Percentiles rank a stretch among this genome's conserved stretches.
phyloP scores from a whole-genome alignment of 2,113 vertebrate genomes.

The Ciconia stormi region DNA sequence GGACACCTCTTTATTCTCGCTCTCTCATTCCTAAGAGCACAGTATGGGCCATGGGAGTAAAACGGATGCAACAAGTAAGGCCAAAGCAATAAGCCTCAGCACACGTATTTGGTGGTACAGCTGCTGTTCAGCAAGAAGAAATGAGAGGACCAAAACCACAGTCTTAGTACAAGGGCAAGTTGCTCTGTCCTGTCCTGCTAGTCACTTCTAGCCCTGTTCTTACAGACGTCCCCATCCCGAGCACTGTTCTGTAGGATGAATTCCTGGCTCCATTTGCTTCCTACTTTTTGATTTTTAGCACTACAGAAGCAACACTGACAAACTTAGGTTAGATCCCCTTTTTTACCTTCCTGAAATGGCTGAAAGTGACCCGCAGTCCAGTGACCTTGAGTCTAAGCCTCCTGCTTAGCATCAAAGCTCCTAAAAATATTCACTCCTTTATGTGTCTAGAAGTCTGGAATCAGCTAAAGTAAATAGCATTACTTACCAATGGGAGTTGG shows the following conservation, averaged over 20 bases:
- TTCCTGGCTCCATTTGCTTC: not conserved
- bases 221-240: not conserved
- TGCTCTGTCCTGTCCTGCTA: not conserved
- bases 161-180: not conserved
- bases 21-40: not conserved
- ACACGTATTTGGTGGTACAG: fast-evolving
- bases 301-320: not conserved
- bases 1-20: not conserved
- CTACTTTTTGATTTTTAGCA: not conserved
- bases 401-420: not conserved
- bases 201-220: not conserved
- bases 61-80: not conserved
- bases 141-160: not conserved
- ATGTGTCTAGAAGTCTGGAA: not conserved
- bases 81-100: not conserved
- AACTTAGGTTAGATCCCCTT: not conserved
- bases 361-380: not conserved
- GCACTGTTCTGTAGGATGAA: not conserved
- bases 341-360: not conserved
- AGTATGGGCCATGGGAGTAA: not conserved
- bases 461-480: conserved; percentile 36
- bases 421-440: conserved; percentile 26
- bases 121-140: not conserved
- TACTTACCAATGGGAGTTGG: not conserved
- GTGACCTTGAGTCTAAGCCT: conserved; percentile 4